phyloP scores from a whole-genome alignment of 2,797 vertebrate species.

The Anguilla anguilla region DNA sequence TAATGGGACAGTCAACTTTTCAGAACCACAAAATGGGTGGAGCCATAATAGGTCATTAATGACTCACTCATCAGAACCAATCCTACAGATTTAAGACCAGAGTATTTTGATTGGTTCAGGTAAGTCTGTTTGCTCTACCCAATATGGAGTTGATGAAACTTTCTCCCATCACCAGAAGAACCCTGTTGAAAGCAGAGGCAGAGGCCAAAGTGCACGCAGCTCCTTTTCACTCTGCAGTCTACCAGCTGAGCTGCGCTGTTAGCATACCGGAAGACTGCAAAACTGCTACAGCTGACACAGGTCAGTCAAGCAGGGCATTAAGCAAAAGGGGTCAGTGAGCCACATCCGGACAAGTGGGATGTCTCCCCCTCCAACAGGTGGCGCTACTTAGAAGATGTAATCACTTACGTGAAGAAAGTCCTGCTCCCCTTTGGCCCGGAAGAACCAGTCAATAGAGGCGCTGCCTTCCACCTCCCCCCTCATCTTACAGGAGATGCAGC shows the following conservation, averaged over 20 bases:
- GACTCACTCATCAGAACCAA: background rate
- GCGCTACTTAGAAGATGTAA: too few species aligned
- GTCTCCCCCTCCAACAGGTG: background rate
- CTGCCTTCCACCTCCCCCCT: constrained; percentile 78
- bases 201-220: background rate
- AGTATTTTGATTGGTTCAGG: background rate
- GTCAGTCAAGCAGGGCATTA: background rate
- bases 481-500: constrained; percentile 90
- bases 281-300: background rate
- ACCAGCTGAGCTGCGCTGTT: background rate
- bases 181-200: background rate
- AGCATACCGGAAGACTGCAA: background rate
- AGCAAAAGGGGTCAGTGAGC: background rate
- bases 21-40: background rate
- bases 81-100: background rate
- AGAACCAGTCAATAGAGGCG: constrained; percentile 82
- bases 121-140: background rate
- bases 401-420: constrained; percentile 76
- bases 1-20: background rate
- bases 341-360: background rate
- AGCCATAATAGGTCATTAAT: background rate
- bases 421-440: constrained; percentile 71
- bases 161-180: background rate
- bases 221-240: background rate
- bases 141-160: background rate